Base-by-base conservation (phyloP, 2,113 vertebrate genomes). In the Pangasianodon gigas region DNA sequence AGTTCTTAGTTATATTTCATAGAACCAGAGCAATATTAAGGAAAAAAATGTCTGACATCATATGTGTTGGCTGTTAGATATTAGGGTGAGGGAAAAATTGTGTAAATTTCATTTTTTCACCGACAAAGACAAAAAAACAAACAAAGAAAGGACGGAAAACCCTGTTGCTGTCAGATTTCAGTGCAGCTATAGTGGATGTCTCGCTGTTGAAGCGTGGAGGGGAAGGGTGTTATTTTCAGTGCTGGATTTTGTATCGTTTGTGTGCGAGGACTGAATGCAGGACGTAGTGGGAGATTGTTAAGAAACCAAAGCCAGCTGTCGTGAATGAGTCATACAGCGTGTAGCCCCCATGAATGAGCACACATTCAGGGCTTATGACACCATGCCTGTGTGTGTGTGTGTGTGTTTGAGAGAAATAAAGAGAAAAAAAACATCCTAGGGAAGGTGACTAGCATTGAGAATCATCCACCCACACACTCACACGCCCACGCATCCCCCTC, bases 271-370 rank as follows among this genome's bases (percentile, higher is more conserved):
- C 0, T 54, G 84, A 67, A 88, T 74, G 71, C 69, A 89, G 46
- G 69, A 91, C 69, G 82, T 69, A 83, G 80, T 79, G 79, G 48
- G 86, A 89, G 81, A 83, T 65, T 86, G 90, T 90, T 87, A 80
- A 92, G 91, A 74, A 82, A 89, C 48, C 84, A 62, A 80, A 84
- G 75, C 67, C 32, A 67, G 75, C 58, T 88, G 85, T 88, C 77
- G 71, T 91, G 89, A 91, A 91, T 92, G 91, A 92, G 90, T 92
- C 91, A 92, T 77, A 74, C 26, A 67, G 87, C 32, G 87, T 85
- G 67, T 75, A 88, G 60, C 85, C 89, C 87, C 84, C 89, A 89
- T 90, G 88, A 90, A 90, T 92, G 88, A 69, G 79, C 87, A 92
- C 41, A 80, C 75, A 86, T 62, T 90, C 18, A 87, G 69, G n/a